Base-by-base conservation (phyloP, 2,888 invertebrate species). In the Drosophila putrida region DNA sequence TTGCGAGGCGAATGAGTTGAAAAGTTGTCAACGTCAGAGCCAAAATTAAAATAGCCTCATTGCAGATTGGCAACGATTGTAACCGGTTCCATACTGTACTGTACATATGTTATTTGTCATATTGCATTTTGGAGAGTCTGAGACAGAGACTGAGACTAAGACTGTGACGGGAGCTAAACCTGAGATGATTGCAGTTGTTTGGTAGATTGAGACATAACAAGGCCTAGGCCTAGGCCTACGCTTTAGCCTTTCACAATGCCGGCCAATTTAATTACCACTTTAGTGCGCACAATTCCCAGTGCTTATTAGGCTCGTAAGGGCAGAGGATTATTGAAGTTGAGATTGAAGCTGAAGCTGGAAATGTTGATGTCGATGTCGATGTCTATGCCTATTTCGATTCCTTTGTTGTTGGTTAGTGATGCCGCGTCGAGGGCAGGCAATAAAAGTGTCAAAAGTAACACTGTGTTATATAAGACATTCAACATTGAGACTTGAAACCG, bases 361-460 rank as follows among this genome's bases (percentile, higher is more conserved):
- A 75, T 68, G 67, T 46, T 41, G 41, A 35, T n/a, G 33, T 28
- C 13, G 46, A 11, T 53, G 43, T 27, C n/a, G 38, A 15, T 44
- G 27, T 5, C 4, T 20, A 10, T 46, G 27, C 6, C 4, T 20
- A 10, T 46, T 27, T 6, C 33, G 27, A 33, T 75, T 73, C 72
- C 71, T 75, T 80, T 78, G 85, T 73, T 67, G 41, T 49, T 67
- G 41, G 44, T 39, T 41, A 51, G 47, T n/a, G 27, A 31, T 43
- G 47, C 63, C 54, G 73, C 63, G 73, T 70, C 72, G 71, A 59
- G 75, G 72, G 67, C 60, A 47, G 68, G 63, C 82, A 86, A 86
- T 89, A 89, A 86, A 86, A 86, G 88, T 86, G 85, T 86, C 85
- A 86, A 89, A 89, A 86, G 90, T 89, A 88, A 85, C 89, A 88